Evolutionary conservation across 1,140 invertebrate species (phyloP).

Genomic region (Periplaneta americana): DNA sequence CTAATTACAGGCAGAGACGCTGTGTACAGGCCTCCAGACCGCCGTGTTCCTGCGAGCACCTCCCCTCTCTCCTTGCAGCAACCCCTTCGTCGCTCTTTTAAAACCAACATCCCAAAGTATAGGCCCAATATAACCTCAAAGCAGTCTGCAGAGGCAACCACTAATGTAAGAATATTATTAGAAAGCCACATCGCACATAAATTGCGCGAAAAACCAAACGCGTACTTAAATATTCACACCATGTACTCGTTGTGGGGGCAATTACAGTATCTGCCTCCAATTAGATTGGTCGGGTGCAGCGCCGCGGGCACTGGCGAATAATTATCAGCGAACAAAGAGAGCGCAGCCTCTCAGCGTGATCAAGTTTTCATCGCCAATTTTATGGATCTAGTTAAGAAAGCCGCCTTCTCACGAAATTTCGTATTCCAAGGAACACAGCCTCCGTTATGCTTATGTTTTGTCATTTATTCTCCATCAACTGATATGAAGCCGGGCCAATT

Average conservation of each 20-base stretch:
- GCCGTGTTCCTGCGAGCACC: neutral
- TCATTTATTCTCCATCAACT: too few species aligned
- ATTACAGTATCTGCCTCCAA: neutral
- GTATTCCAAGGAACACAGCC: neutral
- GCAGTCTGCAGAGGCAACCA: neutral
- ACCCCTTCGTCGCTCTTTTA: neutral
- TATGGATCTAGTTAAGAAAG: neutral
- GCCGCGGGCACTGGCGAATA: neutral
- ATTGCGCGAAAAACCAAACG: neutral
- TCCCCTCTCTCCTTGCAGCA: neutral
- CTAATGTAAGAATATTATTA: neutral
- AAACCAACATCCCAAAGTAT: neutral
- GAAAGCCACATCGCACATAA: neutral
- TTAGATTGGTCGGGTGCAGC: neutral
- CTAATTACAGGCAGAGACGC: neutral
- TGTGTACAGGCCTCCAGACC: neutral
- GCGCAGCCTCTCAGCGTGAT: neutral
- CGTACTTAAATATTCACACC: neutral
- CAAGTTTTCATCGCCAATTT: neutral
- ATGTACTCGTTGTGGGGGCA: neutral
- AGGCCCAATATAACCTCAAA: neutral
- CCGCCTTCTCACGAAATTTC: neutral
- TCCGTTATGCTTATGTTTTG: too few species aligned
- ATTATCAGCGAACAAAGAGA: neutral
- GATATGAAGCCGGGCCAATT: too few species aligned